phyloP scores from a whole-genome alignment of 1,140 invertebrate species.

The Drosophila sturtevanti region DNA sequence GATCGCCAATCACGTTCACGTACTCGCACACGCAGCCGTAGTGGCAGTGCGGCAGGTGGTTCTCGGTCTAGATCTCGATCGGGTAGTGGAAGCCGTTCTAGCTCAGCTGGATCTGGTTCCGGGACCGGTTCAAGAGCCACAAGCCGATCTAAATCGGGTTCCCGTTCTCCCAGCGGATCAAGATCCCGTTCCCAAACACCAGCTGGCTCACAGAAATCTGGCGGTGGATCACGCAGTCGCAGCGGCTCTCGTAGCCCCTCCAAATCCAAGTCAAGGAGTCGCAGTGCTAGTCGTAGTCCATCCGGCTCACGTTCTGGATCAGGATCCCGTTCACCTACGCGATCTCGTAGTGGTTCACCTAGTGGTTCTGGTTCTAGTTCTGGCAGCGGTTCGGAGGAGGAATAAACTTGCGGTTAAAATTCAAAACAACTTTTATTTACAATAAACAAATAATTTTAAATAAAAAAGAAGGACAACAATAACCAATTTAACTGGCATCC shows the following conservation, averaged over 20 bases:
- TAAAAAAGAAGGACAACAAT: neutral
- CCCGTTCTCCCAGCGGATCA: conserved; percentile 80
- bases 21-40: conserved; percentile 53
- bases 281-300: conserved; percentile 68
- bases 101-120: conserved; percentile 68
- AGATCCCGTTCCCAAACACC: conserved; percentile 58
- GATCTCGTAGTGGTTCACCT: conserved; percentile 72
- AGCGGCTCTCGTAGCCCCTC: conserved; percentile 46
- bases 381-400: conserved; percentile 68
- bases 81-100: conserved; percentile 48
- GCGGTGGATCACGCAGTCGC: conserved; percentile 80
- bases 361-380: conserved; percentile 72
- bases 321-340: conserved; percentile 71
- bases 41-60: conserved; percentile 53
- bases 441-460: neutral
- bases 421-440: conserved; percentile 14
- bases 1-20: conserved; percentile 73
- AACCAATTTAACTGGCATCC: conserved; percentile 53
- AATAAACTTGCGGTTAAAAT: conserved; percentile 36
- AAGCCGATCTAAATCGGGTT: conserved; percentile 75
- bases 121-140: conserved; percentile 67
- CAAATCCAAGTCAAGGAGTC: conserved; percentile 53
- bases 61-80: conserved; percentile 20
- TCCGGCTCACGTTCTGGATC: conserved; percentile 63
- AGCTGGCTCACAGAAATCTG: conserved; percentile 65